Conservation (phyloP, 2,797 vertebrate genomes). For the Peromyscus eremicus region DNA sequence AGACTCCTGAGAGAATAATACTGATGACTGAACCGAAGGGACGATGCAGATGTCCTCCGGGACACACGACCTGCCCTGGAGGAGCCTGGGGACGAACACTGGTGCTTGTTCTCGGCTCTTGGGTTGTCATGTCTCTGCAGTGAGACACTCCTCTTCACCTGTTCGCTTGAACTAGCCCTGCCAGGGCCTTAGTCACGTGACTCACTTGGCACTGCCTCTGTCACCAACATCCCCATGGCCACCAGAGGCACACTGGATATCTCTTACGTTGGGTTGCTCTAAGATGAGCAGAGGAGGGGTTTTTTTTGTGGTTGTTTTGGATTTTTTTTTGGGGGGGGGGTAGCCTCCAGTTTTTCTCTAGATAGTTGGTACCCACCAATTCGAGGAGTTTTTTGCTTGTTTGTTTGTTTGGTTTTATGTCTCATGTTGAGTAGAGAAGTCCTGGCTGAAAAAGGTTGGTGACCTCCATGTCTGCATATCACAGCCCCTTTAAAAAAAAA, state of each 20-base stretch:
- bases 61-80: background rate
- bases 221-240: background rate
- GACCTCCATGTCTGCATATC: background rate
- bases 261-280: background rate
- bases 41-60: background rate
- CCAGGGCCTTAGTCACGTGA: background rate
- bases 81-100: background rate
- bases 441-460: background rate
- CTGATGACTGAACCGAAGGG: background rate
- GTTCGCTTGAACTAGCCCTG: background rate
- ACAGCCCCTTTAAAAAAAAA: background rate
- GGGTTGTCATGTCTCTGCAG: background rate
- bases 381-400: background rate
- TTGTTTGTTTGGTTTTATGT: background rate
- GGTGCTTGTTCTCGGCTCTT: background rate
- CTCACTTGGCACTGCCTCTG: background rate
- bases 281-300: background rate
- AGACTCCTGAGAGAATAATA: background rate
- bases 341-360: background rate
- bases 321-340: background rate
- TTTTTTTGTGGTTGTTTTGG: background rate
- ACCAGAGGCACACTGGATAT: background rate
- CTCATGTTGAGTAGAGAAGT: conserved; percentile 16
- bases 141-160: background rate
- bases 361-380: background rate